phyloP scores from a whole-genome alignment of 2,888 invertebrate genomes.

The Conus canariensis region DNA sequence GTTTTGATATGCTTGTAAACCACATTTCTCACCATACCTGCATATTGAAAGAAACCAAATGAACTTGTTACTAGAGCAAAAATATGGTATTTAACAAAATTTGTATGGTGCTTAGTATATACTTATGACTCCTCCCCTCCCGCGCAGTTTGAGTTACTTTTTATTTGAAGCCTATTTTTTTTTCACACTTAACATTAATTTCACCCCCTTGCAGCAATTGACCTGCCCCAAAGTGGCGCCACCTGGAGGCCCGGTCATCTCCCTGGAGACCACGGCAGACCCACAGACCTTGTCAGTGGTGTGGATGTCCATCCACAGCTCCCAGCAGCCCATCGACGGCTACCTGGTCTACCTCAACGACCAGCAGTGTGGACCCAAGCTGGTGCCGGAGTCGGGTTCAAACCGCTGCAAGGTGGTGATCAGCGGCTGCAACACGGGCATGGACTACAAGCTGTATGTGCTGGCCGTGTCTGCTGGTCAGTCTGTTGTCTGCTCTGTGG shows the following conservation, averaged over 20 bases:
- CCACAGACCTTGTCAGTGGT: conserved; percentile 74
- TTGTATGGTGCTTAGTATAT: no score
- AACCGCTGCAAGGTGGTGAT: conserved; percentile 77
- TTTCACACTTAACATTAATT: no score
- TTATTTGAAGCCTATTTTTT: no score
- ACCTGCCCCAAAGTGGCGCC: conserved; percentile 69
- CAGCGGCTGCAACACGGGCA: conserved; percentile 73
- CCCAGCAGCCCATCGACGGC: conserved; percentile 71
- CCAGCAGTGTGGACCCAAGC: conserved; percentile 76
- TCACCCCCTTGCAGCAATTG: conserved; percentile 62
- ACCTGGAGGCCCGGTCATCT: conserved; percentile 77
- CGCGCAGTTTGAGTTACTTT: no score
- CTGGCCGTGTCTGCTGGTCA: conserved; percentile 73
- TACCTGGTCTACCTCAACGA: conserved; percentile 78
- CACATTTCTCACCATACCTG: background rate
- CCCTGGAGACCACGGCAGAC: conserved; percentile 72
- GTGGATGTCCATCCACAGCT: conserved; percentile 76
- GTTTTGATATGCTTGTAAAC: background rate
- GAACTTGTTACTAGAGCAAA: no score
- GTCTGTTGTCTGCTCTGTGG: conserved; percentile 18
- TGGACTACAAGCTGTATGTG: conserved; percentile 73
- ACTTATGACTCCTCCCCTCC: no score
- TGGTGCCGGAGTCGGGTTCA: conserved; percentile 74
- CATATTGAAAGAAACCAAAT: background rate
- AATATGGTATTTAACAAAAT: no score